Base-by-base conservation (phyloP, 2,797 vertebrate species). In the Pipistrellus kuhlii region DNA sequence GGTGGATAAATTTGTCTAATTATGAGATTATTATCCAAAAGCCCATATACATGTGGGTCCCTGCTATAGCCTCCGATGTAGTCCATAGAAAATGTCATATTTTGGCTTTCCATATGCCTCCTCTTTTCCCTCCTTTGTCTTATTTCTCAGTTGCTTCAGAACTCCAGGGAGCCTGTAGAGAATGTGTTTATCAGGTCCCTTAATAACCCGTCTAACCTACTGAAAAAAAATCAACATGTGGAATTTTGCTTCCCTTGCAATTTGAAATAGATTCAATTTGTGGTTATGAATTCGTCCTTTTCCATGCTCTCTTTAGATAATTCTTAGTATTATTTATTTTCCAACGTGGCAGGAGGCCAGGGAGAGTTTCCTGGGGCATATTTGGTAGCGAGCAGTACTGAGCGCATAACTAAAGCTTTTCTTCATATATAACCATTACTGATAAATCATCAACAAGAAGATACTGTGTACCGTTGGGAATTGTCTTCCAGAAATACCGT, bases 201-300 rank as follows among this genome's bases (percentile, higher is more conserved):
- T 27, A 80, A 57, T 73, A 25, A 46, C 8, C 9, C 10, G 44
- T 87, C 17, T 0, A 41, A 66, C 7, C 57, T 66, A 48, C 0
- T 90, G 30, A 80, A 55, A 25, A 85, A 95, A 95, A 89, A 30
- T 75, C 57, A 95, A 59, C 51, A 85, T 48, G 32, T 69, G 44
- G 20, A 57, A 62, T 92, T 97, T 93, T 91, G 51, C 53, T 71
- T 66, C 21, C 76, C 41, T 84, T 83, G 38, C 41, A 92, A 25
- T 66, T 80, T 86, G 38, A 86, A 93, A 69, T 46, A 80, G 32
- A 93, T 81, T 55, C 38, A 80, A 55, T 85, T 46, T 90, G 66
- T 10, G 2, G n/a, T 75, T 88, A 57, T 41, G 38, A 82, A 75
- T 86, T 82, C 35, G 6, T 88, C n/a, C 66, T 90, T 86, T 85